Evolutionary conservation across 1,140 invertebrate genomes (phyloP).

Genomic region (Neodiprion fabricii): DNA sequence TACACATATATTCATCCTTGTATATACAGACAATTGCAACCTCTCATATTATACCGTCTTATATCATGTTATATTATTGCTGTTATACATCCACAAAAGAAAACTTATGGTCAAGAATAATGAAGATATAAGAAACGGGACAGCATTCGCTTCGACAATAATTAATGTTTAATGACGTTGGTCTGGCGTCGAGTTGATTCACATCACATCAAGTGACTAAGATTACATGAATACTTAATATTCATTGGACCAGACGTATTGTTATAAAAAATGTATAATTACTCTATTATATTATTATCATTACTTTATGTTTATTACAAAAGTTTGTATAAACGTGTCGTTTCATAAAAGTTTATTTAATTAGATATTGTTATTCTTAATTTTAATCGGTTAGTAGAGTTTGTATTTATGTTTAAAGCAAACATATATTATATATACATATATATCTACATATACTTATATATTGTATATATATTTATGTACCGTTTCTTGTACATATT

Average conservation of each 20-base stretch:
- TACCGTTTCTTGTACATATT: conserved; percentile 40
- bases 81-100: background rate
- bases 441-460: conserved; percentile 2
- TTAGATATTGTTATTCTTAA: conserved; percentile 37
- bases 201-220: background rate
- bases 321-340: conserved; percentile 46
- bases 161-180: background rate
- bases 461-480: conserved; percentile 32
- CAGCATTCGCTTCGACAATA: background rate
- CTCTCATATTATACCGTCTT: background rate
- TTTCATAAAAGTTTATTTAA: conserved; percentile 43
- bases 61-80: background rate
- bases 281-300: conserved; percentile 26
- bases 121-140: background rate
- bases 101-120: background rate
- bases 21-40: conserved; percentile 7
- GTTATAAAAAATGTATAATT: conserved; percentile 23
- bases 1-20: conserved; percentile 6
- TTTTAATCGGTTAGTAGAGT: background rate
- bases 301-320: conserved; percentile 11
- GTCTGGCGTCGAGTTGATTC: background rate
- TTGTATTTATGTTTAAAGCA: background rate
- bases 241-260: conserved; percentile 39
- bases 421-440: conserved; percentile 12
- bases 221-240: conserved; percentile 38